These are phyloP conservation scores for Pantherophis vulpinus DNA, from an alignment of 2,797 vertebrate genomes.

Conservation along the genomic window DNA sequence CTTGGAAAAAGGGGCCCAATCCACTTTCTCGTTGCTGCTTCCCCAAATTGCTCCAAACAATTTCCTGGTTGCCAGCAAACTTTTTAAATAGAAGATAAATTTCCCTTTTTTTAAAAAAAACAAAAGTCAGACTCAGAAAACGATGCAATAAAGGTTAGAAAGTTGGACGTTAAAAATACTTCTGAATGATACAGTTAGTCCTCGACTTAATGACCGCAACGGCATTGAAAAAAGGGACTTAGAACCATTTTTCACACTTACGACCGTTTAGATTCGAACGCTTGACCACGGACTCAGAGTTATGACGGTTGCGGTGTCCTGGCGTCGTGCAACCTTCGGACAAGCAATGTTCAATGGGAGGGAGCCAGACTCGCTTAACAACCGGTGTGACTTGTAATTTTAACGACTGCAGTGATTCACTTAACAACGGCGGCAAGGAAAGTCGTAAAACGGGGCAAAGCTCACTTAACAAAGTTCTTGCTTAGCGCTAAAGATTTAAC, in stretches of 20 bases:
- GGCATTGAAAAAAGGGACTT: no score
- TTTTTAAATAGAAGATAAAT: not conserved
- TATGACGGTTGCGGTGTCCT: not conserved
- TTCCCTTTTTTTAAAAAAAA: not conserved
- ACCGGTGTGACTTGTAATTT: not conserved
- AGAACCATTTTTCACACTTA: not conserved
- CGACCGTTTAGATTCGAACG: not conserved
- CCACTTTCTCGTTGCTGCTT: not conserved
- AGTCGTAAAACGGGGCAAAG: not conserved
- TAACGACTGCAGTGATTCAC: not conserved
- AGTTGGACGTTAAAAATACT: not conserved
- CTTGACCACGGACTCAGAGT: not conserved
- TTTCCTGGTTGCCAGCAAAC: not conserved
- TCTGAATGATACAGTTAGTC: not conserved
- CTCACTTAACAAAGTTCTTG: not conserved
- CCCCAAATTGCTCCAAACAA: not conserved
- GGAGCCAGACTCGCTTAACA: not conserved
- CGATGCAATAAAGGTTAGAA: not conserved
- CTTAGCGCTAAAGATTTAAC: not conserved
- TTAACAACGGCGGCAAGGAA: not conserved
- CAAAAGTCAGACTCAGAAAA: not conserved
- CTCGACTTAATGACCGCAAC: not conserved
- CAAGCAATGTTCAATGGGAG: not conserved
- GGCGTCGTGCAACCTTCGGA: fast-evolving
- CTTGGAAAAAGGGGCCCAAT: not conserved